These are phyloP conservation scores for Laticauda colubrina DNA, from an alignment of 2,113 vertebrate genomes.

Conservation along the genomic window DNA sequence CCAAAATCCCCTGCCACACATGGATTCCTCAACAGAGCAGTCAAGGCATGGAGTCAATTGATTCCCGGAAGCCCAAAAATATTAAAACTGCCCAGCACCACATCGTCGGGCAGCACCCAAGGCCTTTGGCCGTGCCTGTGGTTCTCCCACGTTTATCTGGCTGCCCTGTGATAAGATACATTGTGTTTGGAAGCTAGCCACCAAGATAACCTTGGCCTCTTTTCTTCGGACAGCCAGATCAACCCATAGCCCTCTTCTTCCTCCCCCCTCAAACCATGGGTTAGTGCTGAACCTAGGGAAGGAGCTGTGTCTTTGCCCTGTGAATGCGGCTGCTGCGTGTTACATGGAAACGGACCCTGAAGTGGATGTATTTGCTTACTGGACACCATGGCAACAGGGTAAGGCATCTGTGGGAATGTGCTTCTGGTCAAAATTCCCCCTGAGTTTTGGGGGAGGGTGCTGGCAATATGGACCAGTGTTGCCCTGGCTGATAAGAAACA, in stretches of 20 bases:
- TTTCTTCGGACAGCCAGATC: constrained; percentile 1
- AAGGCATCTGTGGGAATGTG: constrained; percentile 18
- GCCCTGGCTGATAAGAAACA: background rate
- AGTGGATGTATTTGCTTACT: constrained; percentile 20
- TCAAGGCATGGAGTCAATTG: background rate
- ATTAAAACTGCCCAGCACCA: background rate
- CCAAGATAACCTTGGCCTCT: background rate
- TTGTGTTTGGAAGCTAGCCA: background rate
- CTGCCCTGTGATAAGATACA: background rate
- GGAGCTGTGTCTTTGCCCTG: constrained; percentile 10
- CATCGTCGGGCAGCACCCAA: background rate
- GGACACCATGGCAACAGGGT: constrained; percentile 18
- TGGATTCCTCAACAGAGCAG: background rate
- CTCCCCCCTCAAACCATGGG: background rate
- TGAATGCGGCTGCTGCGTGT: background rate
- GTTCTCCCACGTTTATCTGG: background rate
- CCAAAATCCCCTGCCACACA: background rate
- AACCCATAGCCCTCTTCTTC: background rate
- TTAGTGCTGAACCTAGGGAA: background rate
- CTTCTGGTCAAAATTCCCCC: constrained; percentile 3
- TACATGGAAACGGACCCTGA: background rate
- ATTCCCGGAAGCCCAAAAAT: background rate
- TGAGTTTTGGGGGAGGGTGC: background rate
- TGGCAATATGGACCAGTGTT: background rate
- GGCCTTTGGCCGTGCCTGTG: background rate